These are phyloP conservation scores for Cavia aperea DNA, from an alignment of 2,113 vertebrate genomes.

Conservation along the genomic window DNA sequence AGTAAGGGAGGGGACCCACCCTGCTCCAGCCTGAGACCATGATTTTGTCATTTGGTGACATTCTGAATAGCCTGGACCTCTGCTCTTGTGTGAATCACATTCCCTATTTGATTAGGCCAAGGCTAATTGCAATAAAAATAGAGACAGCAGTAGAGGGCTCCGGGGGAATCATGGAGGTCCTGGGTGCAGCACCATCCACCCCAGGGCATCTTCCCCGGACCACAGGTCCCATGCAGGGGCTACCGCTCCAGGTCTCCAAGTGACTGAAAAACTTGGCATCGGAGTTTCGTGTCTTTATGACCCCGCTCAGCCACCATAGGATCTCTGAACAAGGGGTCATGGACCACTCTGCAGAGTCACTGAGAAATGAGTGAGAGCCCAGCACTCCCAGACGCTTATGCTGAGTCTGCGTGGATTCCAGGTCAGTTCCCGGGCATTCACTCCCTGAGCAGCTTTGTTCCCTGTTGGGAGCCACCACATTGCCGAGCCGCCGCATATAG, in stretches of 20 bases:
- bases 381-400: neutral
- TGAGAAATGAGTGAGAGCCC: neutral
- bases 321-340: too few species aligned
- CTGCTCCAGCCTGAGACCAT: fast-evolving
- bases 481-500: too few species aligned
- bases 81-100: fast-evolving
- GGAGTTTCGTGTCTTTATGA: neutral
- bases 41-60: neutral
- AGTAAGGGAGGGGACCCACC: fast-evolving
- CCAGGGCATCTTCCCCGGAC: fast-evolving
- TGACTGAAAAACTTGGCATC: neutral
- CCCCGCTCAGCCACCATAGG: neutral
- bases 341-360: neutral
- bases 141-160: fast-evolving
- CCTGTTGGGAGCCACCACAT: too few species aligned
- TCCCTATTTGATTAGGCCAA: neutral
- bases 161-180: fast-evolving
- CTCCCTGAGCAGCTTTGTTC: neutral
- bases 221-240: fast-evolving
- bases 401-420: neutral
- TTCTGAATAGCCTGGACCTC: neutral
- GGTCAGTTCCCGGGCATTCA: neutral
- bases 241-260: fast-evolving
- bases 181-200: fast-evolving
- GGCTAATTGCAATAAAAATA: neutral